phyloP scores from a whole-genome alignment of 2,888 invertebrate species.

The Chalcosyrphus nemorum region DNA sequence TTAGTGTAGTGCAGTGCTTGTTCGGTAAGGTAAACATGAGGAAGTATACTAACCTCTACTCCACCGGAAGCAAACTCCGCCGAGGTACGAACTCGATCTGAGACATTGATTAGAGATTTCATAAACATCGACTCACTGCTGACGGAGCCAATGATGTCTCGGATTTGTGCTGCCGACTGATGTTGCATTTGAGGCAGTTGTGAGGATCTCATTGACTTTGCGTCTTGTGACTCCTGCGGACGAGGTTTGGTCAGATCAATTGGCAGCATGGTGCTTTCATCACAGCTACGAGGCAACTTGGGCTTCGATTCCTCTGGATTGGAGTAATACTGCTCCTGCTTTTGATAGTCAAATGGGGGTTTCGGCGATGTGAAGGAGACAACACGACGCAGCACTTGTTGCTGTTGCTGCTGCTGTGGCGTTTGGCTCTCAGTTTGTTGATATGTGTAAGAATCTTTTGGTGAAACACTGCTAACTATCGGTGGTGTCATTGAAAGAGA shows the following conservation, averaged over 20 bases:
- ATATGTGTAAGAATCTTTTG: conserved; percentile 75
- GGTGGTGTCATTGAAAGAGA: conserved; percentile 86
- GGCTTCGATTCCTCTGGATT: conserved; percentile 81
- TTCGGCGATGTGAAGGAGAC: conserved; percentile 80
- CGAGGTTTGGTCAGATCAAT: conserved; percentile 82
- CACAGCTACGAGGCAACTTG: conserved; percentile 76
- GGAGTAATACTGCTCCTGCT: conserved; percentile 82
- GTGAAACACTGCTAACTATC: conserved; percentile 80
- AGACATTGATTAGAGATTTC: conserved; percentile 80
- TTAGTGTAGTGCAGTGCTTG: conserved; percentile 87
- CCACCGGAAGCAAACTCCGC: conserved; percentile 57
- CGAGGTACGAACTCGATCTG: conserved; percentile 79
- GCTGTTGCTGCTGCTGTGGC: conserved; percentile 31
- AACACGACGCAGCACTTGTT: conserved; percentile 73
- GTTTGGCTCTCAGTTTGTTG: conserved; percentile 58
- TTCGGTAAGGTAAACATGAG: conserved; percentile 89
- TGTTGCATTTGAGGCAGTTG: conserved; percentile 26
- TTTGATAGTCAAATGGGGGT: conserved; percentile 81
- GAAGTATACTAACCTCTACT: conserved; percentile 85
- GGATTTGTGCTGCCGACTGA: conserved; percentile 77
- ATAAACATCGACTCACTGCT: conserved; percentile 79
- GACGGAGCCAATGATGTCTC: conserved; percentile 79
- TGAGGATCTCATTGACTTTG: not conserved
- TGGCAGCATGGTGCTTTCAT: conserved; percentile 78
- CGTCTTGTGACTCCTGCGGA: conserved; percentile 28